A percentile compares a stretch with the other conserved stretches of the same genome.
Evolutionary conservation across 2,888 invertebrate genomes (phyloP).

Genomic region (Dexiosoma caninum): DNA sequence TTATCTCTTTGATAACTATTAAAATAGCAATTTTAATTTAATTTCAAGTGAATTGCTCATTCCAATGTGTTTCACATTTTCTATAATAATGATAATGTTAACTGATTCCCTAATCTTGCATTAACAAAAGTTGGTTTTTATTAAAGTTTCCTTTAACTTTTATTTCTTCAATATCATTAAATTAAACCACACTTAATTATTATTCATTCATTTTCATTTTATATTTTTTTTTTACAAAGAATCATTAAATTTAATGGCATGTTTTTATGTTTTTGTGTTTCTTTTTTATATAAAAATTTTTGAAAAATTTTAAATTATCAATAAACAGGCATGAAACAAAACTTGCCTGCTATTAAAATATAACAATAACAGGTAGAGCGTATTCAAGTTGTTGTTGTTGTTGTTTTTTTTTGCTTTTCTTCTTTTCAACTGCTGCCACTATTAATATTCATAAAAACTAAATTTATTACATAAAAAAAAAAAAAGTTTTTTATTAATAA

Average conservation of each 20-base stretch:
- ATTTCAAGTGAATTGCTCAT: too few relatives aligned
- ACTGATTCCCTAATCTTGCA: too few relatives aligned
- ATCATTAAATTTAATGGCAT: too few relatives aligned
- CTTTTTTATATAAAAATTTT: neutral
- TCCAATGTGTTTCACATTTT: too few relatives aligned
- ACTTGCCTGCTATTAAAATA: neutral
- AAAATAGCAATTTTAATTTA: too few relatives aligned
- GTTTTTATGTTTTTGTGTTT: neutral
- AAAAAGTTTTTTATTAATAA: constrained; percentile 32
- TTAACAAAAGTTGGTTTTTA: too few relatives aligned
- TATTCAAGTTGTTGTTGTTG: too few relatives aligned
- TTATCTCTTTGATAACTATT: too few relatives aligned
- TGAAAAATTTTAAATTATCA: constrained; percentile 6
- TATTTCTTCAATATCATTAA: too few relatives aligned
- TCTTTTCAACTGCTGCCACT: neutral
- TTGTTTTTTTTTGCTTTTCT: too few relatives aligned
- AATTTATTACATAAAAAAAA: neutral
- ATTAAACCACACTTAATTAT: too few relatives aligned
- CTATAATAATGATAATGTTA: too few relatives aligned
- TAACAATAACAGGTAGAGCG: neutral
- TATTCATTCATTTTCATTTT: neutral
- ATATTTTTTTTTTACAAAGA: neutral
- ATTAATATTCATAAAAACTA: constrained; percentile 6
- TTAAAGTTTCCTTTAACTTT: neutral
- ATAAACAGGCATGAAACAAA: constrained; percentile 13